A percentile compares a stretch with the other conserved stretches of the same genome.
Conservation (phyloP, 1,140 invertebrate species). For the Drosophila sp. region DNA sequence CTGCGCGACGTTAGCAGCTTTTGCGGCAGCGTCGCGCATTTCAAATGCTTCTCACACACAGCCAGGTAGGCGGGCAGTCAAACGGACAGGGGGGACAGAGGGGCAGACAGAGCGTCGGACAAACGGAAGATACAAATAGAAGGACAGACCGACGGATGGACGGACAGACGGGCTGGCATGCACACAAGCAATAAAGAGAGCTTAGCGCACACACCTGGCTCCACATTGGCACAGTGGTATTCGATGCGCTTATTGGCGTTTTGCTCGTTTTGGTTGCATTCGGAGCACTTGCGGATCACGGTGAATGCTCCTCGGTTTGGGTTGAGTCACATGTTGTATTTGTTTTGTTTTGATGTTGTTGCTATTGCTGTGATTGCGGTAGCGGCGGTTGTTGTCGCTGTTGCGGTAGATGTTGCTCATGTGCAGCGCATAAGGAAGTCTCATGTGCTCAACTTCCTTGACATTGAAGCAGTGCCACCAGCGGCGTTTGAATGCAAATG, state of each 20-base stretch:
- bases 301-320: slow-evolving; percentile 32
- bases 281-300: not conserved
- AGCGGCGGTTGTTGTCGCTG: slow-evolving; percentile 8
- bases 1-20: slow-evolving; percentile 25
- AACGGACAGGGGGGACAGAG: not conserved
- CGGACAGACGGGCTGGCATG: slow-evolving; percentile 8
- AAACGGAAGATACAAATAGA: slow-evolving; percentile 8
- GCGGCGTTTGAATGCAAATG: slow-evolving; percentile 32
- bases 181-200: not conserved
- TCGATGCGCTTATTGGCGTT: not conserved
- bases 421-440: slow-evolving; percentile 65
- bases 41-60: slow-evolving; percentile 61
- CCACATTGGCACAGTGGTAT: slow-evolving; percentile 26
- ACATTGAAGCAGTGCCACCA: slow-evolving; percentile 66
- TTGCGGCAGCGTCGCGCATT: slow-evolving; percentile 40
- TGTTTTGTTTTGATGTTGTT: too few relatives aligned
- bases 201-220: slow-evolving; percentile 2
- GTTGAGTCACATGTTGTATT: slow-evolving; percentile 31
- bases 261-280: slow-evolving; percentile 13
- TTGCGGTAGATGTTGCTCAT: not conserved
- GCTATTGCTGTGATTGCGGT: too few relatives aligned
- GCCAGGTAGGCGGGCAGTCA: slow-evolving; percentile 9
- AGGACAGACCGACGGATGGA: slow-evolving; percentile 8
- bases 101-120: slow-evolving; percentile 12
- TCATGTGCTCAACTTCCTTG: slow-evolving; percentile 72